A percentile compares a stretch with the other conserved stretches of the same genome.
Conservation (phyloP, 2,888 invertebrate species). For the Standfussiana lucernea region DNA sequence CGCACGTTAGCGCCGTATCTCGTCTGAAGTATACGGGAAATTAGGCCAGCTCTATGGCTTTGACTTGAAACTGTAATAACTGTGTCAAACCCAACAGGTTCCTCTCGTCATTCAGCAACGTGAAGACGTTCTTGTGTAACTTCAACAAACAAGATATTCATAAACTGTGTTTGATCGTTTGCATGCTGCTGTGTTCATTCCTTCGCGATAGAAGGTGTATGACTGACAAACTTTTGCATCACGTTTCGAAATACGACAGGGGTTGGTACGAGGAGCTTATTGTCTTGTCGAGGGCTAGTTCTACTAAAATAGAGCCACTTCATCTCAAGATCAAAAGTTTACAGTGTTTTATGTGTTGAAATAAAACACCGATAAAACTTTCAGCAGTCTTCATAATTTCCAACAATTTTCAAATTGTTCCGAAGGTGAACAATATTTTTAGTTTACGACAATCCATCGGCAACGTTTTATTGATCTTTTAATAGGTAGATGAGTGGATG, state of each 20-base stretch:
- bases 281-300: not conserved
- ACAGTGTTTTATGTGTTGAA: constrained; percentile 20
- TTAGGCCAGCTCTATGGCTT: constrained; percentile 30
- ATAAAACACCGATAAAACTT: constrained; percentile 41
- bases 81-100: constrained; percentile 45
- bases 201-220: not conserved
- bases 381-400: constrained; percentile 32
- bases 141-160: constrained; percentile 29
- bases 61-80: constrained; percentile 25
- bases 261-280: not conserved
- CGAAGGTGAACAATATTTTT: constrained; percentile 61
- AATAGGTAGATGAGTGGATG: constrained; percentile 53
- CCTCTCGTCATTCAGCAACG: constrained; percentile 6
- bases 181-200: constrained; percentile 12
- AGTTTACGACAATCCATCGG: constrained; percentile 57
- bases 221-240: not conserved
- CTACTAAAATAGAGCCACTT: constrained; percentile 20
- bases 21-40: constrained; percentile 16
- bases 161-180: constrained; percentile 31
- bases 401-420: constrained; percentile 33
- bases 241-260: not conserved
- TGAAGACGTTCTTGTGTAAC: constrained; percentile 23
- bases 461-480: constrained; percentile 57
- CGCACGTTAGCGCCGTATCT: constrained; percentile 6
- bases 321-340: constrained; percentile 24